Evolutionary conservation across 2,797 vertebrate genomes (phyloP).

Genomic region (Malacoraja senta): DNA sequence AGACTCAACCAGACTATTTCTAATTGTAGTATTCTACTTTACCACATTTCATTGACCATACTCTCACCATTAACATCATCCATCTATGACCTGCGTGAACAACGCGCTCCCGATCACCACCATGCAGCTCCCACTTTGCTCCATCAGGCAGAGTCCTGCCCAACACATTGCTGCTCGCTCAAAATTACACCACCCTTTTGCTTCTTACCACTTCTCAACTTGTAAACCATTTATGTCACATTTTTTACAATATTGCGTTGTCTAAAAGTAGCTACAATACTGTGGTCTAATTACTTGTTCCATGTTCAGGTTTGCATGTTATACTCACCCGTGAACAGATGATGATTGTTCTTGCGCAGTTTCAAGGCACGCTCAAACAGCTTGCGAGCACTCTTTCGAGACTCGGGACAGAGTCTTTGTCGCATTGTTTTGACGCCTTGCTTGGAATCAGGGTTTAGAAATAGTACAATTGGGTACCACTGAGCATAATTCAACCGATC

Average conservation of each 20-base stretch:
- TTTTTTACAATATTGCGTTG: background rate
- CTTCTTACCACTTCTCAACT: background rate
- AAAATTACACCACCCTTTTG: background rate
- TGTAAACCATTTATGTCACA: background rate
- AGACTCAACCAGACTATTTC: background rate
- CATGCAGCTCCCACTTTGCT: background rate
- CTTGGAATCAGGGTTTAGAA: conserved; percentile 95
- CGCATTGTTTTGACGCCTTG: conserved; percentile 98
- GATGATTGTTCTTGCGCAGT: conserved; percentile 96
- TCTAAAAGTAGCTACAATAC: background rate
- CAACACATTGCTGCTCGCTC: background rate
- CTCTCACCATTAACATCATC: background rate
- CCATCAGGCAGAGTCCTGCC: background rate
- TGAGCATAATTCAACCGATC: conserved; percentile 96
- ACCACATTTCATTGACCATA: background rate
- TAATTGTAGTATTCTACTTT: background rate
- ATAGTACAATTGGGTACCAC: conserved; percentile 98
- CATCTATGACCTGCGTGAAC: background rate
- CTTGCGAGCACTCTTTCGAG: conserved; percentile 92
- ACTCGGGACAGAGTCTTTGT: conserved; percentile 86
- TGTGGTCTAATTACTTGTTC: background rate
- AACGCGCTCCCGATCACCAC: too few relatives aligned
- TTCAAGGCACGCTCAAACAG: conserved; percentile 94
- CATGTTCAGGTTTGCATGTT: background rate
- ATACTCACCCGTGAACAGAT: conserved; percentile 94